Evolutionary conservation across 2,797 vertebrate species (phyloP), one percentile per base, ranked within the genome.

Genomic region (Tenualosa ilisha): DNA sequence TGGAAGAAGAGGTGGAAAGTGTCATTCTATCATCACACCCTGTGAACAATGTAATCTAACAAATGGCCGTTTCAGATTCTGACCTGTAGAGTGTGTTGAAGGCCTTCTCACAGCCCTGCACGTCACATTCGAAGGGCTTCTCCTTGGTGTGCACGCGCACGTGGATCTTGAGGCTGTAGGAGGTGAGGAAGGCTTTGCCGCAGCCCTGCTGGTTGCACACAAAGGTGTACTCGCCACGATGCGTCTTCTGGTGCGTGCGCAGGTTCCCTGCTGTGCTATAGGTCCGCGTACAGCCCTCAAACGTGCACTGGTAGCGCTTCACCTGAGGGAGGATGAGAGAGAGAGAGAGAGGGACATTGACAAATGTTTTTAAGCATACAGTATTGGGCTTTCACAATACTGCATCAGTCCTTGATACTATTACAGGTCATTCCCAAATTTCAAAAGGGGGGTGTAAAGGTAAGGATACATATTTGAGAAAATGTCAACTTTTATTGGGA

Each of bases 141-240:
- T 99, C 98, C 94, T 99, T 99, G 26, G 98, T 99, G 96, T 99
- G 98, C 86, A 99, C 98, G 1, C 98, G 95, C 20, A 99, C 98
- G 0, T 99, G 98, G 93, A 99, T 99, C 94, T 98, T 99, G 91
- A 99, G 97, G 93, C 98, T 99, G 94, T 99, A 99, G 17, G 98
- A 99, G 63, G 98, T 99, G 89, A 99, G 97, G 90, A 99, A 99
- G 91, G 98, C 98, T 92, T 99, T 99, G 88, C 98, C 98, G 31
- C 98, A 99, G 90, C 98, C 98, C 91, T 97, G 97, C 79, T 99
- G 98, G 89, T 99, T 99, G 92, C 98, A 99, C 88, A 99, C 98
- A 2, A 99, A 99, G 0, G 98, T 99, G 91, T 99, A 99, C 88
- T 99, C 98, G 53, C 98, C 98, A 1, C 98, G 94, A 88, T 99